Conservation (phyloP, 2,888 invertebrate genomes). For the Nomada ruficornis region DNA sequence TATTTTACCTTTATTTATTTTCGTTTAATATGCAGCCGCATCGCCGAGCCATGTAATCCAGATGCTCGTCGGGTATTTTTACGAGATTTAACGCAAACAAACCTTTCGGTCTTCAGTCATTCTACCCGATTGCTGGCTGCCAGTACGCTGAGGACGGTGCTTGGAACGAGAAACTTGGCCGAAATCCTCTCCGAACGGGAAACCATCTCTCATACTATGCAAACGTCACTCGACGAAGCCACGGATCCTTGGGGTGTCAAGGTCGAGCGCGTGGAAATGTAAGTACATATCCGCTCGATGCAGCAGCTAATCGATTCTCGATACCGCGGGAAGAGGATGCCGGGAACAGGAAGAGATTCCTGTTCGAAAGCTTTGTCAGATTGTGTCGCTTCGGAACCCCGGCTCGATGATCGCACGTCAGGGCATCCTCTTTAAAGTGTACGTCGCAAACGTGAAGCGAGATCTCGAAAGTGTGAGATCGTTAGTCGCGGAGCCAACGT, state of each 20-base stretch:
- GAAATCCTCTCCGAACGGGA: conserved; percentile 97
- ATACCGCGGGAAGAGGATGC: no score
- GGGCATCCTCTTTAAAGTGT: no score
- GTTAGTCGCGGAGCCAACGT: background rate
- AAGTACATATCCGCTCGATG: conserved; percentile 80
- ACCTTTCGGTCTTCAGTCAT: conserved; percentile 85
- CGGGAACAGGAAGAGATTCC: background rate
- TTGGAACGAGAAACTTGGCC: conserved; percentile 95
- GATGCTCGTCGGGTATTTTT: background rate
- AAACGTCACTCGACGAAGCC: conserved; percentile 92
- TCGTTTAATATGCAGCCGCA: no score
- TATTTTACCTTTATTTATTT: background rate
- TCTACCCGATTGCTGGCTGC: conserved; percentile 93
- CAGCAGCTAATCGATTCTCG: background rate
- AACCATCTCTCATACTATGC: conserved; percentile 96
- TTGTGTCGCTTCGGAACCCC: no score
- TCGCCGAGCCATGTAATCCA: background rate
- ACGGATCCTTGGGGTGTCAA: conserved; percentile 97
- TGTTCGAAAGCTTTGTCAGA: background rate
- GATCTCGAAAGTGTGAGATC: no score
- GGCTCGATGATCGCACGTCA: no score
- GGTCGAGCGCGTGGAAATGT: conserved; percentile 98
- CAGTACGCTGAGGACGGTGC: conserved; percentile 94
- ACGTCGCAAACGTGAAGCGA: no score
- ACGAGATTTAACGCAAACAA: background rate